Evolutionary conservation across 2,888 invertebrate species (phyloP).

Genomic region (Ophioninae sp.): DNA sequence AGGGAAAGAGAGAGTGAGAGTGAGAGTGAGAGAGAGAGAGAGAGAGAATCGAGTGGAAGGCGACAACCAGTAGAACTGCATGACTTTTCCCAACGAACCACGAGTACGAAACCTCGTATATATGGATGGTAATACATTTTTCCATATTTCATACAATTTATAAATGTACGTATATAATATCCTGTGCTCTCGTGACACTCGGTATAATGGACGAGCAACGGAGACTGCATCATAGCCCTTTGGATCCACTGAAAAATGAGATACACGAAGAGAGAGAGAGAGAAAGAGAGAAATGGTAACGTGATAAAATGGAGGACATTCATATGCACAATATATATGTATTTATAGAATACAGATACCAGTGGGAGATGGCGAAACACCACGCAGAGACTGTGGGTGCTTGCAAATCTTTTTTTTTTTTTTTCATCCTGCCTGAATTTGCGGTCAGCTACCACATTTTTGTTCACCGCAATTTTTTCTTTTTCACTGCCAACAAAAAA

Average conservation of each 20-base stretch:
- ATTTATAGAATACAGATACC: not conserved
- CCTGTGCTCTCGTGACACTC: slow-evolving; percentile 49
- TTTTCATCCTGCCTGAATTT: no score
- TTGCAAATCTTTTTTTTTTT: not conserved
- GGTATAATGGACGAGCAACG: slow-evolving; percentile 59
- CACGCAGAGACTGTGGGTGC: slow-evolving; percentile 51
- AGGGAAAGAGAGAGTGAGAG: not conserved
- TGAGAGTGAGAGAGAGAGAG: not conserved
- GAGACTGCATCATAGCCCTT: slow-evolving; percentile 31
- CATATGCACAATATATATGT: slow-evolving; percentile 40
- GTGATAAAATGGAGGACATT: slow-evolving; percentile 49
- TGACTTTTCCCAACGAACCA: slow-evolving; percentile 42
- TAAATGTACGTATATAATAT: slow-evolving; percentile 57
- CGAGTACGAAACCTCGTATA: slow-evolving; percentile 31
- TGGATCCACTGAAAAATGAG: slow-evolving; percentile 29
- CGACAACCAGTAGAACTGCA: slow-evolving; percentile 30
- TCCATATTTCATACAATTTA: slow-evolving; percentile 62
- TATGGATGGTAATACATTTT: slow-evolving; percentile 59
- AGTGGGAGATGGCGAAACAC: not conserved
- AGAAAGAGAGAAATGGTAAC: slow-evolving; percentile 13
- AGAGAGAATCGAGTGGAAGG: not conserved
- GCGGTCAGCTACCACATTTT: no score
- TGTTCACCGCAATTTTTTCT: no score
- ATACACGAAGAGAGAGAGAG: slow-evolving; percentile 19
- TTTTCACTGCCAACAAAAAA: no score